These are phyloP conservation scores for Notechis scutatus DNA, from an alignment of 2,113 vertebrate genomes.

Conservation along the genomic window DNA sequence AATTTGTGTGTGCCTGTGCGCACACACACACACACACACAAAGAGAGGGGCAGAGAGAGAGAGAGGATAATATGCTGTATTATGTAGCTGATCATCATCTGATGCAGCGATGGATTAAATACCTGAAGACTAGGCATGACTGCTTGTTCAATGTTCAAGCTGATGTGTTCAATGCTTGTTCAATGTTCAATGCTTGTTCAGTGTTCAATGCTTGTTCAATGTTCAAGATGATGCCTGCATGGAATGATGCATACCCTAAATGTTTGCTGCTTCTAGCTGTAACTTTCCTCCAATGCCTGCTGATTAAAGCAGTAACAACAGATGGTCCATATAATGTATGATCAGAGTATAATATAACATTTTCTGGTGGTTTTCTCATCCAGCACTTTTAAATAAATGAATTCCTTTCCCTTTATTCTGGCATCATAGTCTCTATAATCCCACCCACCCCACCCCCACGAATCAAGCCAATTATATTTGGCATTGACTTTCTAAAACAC, in stretches of 20 bases:
- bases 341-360: background rate
- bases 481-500: constrained; percentile 23
- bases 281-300: background rate
- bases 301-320: background rate
- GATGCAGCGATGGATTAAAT: background rate
- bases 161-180: too few relatives aligned
- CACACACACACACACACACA: background rate
- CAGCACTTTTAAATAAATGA: background rate
- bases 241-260: background rate
- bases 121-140: background rate
- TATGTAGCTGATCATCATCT: background rate
- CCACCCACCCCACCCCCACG: background rate
- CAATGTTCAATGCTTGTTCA: too few relatives aligned
- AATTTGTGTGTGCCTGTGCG: background rate
- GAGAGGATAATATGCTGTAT: background rate
- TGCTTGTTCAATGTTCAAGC: background rate
- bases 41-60: background rate
- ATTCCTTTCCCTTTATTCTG: background rate
- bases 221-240: background rate
- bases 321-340: background rate
- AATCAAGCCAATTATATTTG: background rate
- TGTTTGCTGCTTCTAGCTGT: background rate
- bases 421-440: background rate
- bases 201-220: too few relatives aligned
- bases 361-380: background rate